Conservation (phyloP, 2,113 vertebrate species). For the Puffinus mauretanicus region DNA sequence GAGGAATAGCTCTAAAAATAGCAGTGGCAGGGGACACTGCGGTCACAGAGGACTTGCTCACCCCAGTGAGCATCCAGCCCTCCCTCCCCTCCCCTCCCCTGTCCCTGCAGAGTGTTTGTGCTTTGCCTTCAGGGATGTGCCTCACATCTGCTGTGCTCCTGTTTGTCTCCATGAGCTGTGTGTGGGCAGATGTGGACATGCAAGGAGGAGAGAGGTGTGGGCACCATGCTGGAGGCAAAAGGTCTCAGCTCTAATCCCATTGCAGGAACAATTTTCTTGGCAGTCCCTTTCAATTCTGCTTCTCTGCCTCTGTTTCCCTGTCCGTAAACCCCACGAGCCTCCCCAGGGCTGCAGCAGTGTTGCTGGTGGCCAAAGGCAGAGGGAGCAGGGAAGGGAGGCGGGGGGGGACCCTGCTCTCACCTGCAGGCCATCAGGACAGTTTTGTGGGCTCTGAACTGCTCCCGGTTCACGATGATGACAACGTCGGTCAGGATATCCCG, state of each 20-base stretch:
- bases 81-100: background rate
- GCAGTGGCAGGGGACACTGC: background rate
- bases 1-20: conserved; percentile 2
- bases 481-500: conserved; percentile 95
- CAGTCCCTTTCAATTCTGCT: background rate
- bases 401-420: conserved; percentile 63
- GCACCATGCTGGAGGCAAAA: background rate
- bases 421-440: conserved; percentile 99
- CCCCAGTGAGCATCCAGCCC: background rate
- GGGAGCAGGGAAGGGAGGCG: background rate
- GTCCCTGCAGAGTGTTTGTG: background rate
- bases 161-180: background rate
- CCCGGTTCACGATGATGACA: conserved; percentile 92
- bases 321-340: background rate
- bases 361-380: background rate
- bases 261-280: background rate
- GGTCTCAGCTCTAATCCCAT: background rate
- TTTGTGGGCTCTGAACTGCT: conserved; percentile 97
- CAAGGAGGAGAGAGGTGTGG: background rate
- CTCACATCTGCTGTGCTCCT: background rate
- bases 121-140: background rate
- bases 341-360: background rate
- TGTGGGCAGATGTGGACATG: background rate
- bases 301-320: background rate
- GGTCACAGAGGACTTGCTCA: background rate